Evolutionary conservation across 2,113 vertebrate genomes (phyloP).

Genomic region (Monopterus albus): DNA sequence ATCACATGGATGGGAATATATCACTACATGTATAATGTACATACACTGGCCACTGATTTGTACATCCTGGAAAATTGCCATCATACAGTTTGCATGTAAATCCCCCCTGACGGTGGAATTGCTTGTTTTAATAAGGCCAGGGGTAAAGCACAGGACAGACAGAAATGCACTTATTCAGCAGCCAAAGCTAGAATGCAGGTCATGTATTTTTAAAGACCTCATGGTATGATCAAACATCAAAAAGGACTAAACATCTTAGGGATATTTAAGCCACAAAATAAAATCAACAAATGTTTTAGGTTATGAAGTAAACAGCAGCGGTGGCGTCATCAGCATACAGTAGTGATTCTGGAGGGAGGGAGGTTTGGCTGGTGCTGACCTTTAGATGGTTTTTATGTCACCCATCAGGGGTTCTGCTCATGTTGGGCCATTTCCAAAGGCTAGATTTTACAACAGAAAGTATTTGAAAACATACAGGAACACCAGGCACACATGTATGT

Average conservation of each 20-base stretch:
- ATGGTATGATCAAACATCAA: slow-evolving; percentile 70
- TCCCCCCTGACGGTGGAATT: slow-evolving; percentile 53
- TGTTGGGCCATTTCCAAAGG: slow-evolving; percentile 27
- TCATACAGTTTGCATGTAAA: slow-evolving; percentile 61
- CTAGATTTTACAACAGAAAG: slow-evolving; percentile 19
- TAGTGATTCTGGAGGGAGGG: neutral
- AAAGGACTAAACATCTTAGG: slow-evolving; percentile 68
- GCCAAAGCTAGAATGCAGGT: slow-evolving; percentile 58
- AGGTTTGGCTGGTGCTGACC: slow-evolving; percentile 54
- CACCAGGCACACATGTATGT: slow-evolving; percentile 1
- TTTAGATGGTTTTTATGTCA: slow-evolving; percentile 58
- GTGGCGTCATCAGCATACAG: slow-evolving; percentile 5
- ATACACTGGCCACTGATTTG: slow-evolving; percentile 35
- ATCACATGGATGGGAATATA: slow-evolving; percentile 4
- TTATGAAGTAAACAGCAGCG: slow-evolving; percentile 54
- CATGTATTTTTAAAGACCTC: slow-evolving; percentile 79
- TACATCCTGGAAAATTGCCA: slow-evolving; percentile 47
- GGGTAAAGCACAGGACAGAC: slow-evolving; percentile 21
- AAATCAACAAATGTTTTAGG: slow-evolving; percentile 72
- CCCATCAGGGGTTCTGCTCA: slow-evolving; percentile 24
- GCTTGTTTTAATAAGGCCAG: slow-evolving; percentile 70
- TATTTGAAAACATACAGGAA: slow-evolving; percentile 20
- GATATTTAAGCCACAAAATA: slow-evolving; percentile 74
- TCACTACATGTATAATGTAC: neutral
- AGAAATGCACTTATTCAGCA: slow-evolving; percentile 60